These are phyloP conservation scores for Desmophyllum pertusum DNA, from an alignment of 92 coral and sea anemone genomes.

Conservation along the genomic window DNA sequence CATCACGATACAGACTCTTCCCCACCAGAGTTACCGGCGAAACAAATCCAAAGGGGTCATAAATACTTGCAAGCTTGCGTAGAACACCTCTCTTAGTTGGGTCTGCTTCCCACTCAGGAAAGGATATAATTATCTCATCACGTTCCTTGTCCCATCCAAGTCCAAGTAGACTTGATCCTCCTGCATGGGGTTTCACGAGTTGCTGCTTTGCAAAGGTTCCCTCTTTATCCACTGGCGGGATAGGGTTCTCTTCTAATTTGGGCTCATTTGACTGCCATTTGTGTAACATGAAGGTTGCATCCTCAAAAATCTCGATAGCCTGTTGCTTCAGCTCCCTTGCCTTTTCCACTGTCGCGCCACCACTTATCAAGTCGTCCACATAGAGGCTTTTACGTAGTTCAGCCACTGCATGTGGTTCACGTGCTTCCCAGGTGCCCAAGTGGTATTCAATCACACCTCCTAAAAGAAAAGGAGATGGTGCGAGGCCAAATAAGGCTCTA, in stretches of 20 bases:
- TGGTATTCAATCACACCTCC: conserved; percentile 19
- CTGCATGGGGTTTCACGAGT: conserved; percentile 18
- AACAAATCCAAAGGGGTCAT: neutral
- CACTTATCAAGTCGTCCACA: conserved; percentile 23
- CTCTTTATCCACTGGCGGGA: conserved; percentile 9
- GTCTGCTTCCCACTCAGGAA: neutral
- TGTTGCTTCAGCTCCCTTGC: conserved; percentile 16
- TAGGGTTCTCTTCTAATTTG: conserved; percentile 9
- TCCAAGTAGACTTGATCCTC: conserved; percentile 30
- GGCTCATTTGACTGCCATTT: conserved; percentile 37
- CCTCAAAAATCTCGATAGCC: neutral
- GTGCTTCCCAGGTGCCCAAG: neutral
- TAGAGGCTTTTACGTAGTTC: conserved; percentile 13
- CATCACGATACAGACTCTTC: neutral
- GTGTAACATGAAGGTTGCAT: conserved; percentile 28
- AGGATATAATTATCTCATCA: conserved; percentile 12
- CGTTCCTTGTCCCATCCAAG: conserved; percentile 33
- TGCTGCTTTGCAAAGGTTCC: conserved; percentile 47
- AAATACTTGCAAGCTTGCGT: neutral
- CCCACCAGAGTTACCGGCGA: conserved; percentile 4
- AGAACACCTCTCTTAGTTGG: conserved; percentile 37
- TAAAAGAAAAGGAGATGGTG: conserved; percentile 30
- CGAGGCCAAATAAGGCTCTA: conserved; percentile 25
- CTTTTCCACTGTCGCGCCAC: conserved; percentile 5
- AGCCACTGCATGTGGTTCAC: neutral